These are phyloP conservation scores for Puma concolor DNA, from an alignment of 2,113 vertebrate species.

Conservation along the genomic window DNA sequence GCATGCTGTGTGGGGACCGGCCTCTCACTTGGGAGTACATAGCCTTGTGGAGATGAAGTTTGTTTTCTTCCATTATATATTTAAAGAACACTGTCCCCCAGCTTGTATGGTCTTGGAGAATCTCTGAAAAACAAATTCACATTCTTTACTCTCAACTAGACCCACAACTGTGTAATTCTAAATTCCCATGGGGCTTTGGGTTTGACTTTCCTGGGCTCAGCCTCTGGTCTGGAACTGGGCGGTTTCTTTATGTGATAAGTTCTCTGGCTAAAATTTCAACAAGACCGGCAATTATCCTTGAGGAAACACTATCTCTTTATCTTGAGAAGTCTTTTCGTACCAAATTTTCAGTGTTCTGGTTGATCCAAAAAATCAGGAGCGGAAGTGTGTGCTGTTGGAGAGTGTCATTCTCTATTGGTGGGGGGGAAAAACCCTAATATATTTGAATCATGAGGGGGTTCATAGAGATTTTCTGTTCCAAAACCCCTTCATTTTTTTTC, in stretches of 20 bases:
- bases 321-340: constrained; percentile 32
- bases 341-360: background rate
- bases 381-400: background rate
- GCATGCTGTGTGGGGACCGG: accelerated
- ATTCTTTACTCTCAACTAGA: constrained; percentile 59
- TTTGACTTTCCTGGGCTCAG: constrained; percentile 54
- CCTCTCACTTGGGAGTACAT: background rate
- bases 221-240: background rate
- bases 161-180: constrained; percentile 63
- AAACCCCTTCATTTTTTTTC: background rate
- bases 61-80: background rate
- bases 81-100: constrained; percentile 45
- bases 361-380: background rate
- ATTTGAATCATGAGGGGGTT: background rate
- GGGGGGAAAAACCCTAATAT: background rate
- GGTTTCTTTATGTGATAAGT: constrained; percentile 63
- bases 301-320: constrained; percentile 54
- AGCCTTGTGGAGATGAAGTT: background rate
- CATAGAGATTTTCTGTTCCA: background rate
- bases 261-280: constrained; percentile 58
- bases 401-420: background rate
- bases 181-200: constrained; percentile 36
- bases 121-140: constrained; percentile 58
- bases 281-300: background rate
- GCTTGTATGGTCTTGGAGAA: constrained; percentile 18